phyloP scores from a whole-genome alignment of 2,113 vertebrate genomes.

The Limanda limanda region DNA sequence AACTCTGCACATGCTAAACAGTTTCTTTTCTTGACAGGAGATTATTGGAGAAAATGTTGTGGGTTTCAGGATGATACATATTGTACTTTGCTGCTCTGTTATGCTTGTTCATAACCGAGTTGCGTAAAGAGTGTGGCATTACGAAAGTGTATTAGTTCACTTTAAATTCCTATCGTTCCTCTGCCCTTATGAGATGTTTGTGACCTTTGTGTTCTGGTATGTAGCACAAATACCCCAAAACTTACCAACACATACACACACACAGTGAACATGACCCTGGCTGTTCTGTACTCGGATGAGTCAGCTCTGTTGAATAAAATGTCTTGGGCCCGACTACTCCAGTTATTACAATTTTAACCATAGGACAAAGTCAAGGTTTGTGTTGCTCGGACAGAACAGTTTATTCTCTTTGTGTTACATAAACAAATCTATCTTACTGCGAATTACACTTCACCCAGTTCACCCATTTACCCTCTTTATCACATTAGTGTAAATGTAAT shows the following conservation, averaged over 20 bases:
- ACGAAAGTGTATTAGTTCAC: conserved; percentile 26
- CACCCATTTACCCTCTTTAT: background rate
- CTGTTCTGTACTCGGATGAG: conserved; percentile 54
- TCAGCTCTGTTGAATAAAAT: conserved; percentile 41
- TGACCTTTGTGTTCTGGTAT: conserved; percentile 62
- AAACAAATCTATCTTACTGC: no score
- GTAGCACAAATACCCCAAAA: conserved; percentile 46
- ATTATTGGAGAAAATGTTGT: conserved; percentile 34
- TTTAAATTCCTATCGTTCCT: conserved; percentile 63
- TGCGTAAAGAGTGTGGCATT: conserved; percentile 29
- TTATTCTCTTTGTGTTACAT: conserved; percentile 66
- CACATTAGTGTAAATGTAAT: background rate
- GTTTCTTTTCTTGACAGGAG: conserved; percentile 8
- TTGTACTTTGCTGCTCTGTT: conserved; percentile 21
- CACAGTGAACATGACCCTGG: conserved; percentile 35
- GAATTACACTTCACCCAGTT: background rate
- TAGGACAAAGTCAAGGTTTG: conserved; percentile 30
- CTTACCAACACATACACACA: conserved; percentile 27
- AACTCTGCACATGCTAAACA: conserved; percentile 7
- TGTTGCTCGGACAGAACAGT: conserved; percentile 60
- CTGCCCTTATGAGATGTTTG: conserved; percentile 45
- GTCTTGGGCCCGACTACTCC: background rate
- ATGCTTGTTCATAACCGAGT: conserved; percentile 22
- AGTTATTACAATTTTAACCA: conserved; percentile 28
- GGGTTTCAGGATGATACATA: conserved; percentile 14